phyloP scores from a whole-genome alignment of 2,797 vertebrate species.

The Chelidonichthys spinosus region DNA sequence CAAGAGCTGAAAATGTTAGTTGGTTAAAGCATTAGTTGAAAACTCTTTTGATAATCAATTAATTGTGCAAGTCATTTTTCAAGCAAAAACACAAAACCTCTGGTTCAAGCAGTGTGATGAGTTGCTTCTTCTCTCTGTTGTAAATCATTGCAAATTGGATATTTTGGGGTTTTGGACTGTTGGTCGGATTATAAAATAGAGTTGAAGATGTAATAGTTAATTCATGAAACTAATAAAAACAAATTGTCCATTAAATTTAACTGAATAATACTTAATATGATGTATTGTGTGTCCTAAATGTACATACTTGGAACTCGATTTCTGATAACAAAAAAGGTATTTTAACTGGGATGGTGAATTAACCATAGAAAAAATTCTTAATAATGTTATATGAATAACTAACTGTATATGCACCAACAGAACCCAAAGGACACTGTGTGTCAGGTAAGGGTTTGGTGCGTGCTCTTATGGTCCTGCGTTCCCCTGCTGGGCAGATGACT shows the following conservation, averaged over 20 bases:
- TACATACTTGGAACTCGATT: too few relatives aligned
- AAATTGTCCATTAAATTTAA: too few relatives aligned
- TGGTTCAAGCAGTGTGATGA: background rate
- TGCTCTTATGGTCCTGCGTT: constrained; percentile 4
- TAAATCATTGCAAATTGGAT: background rate
- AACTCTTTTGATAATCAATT: background rate
- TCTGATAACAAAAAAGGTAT: background rate
- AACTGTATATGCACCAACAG: background rate
- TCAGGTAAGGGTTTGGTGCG: constrained; percentile 4
- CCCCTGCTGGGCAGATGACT: constrained; percentile 51
- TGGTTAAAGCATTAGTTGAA: background rate
- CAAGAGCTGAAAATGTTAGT: background rate
- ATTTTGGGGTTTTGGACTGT: background rate
- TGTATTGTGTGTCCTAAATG: background rate
- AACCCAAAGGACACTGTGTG: background rate
- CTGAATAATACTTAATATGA: background rate
- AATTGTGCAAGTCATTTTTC: background rate
- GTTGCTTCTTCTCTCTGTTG: background rate
- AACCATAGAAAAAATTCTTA: background rate
- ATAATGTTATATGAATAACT: constrained; percentile 4
- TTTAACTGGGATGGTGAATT: background rate
- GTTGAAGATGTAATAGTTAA: background rate
- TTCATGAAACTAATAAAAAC: too few relatives aligned
- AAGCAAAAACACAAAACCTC: background rate
- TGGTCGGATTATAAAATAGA: background rate